A percentile compares a stretch with the other conserved stretches of the same genome.
phyloP scores from a whole-genome alignment of 2,113 vertebrate genomes.

The Alaudala cheleensis region DNA sequence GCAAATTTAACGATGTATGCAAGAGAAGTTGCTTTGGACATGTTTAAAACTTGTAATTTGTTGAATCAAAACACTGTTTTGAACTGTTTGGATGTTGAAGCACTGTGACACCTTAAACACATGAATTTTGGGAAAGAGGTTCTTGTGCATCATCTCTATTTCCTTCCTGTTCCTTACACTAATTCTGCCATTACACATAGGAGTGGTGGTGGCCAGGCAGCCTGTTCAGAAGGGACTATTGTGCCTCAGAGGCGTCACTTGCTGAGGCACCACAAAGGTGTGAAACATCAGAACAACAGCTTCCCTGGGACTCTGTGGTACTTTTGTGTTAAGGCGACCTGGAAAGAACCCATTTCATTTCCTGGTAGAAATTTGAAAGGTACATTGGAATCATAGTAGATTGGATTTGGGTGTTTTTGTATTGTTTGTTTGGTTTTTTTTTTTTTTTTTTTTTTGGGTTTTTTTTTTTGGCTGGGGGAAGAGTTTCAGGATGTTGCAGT shows the following conservation, averaged over 20 bases:
- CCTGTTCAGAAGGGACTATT: neutral
- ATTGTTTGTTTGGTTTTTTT: too few relatives aligned
- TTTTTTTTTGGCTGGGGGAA: neutral
- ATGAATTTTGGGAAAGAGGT: neutral
- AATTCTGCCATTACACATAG: accelerated
- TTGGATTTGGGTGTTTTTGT: neutral
- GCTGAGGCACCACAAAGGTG: neutral
- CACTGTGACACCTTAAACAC: neutral
- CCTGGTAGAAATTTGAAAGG: neutral
- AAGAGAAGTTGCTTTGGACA: neutral
- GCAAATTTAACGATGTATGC: neutral
- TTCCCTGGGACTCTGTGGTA: accelerated
- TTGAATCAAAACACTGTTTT: neutral
- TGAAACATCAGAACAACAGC: neutral
- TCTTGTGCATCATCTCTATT: accelerated
- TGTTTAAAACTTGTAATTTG: neutral
- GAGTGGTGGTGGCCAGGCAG: neutral
- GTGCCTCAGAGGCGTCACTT: neutral
- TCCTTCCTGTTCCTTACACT: neutral
- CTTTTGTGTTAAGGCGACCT: neutral
- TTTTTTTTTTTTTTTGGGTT: neutral
- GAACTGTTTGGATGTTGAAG: neutral
- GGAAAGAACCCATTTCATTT: neutral
- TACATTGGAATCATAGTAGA: neutral
- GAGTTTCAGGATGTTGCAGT: neutral